A percentile compares a stretch with the other conserved stretches of the same genome.
phyloP scores from a whole-genome alignment of 2,797 vertebrate genomes.

The Emys orbicularis region DNA sequence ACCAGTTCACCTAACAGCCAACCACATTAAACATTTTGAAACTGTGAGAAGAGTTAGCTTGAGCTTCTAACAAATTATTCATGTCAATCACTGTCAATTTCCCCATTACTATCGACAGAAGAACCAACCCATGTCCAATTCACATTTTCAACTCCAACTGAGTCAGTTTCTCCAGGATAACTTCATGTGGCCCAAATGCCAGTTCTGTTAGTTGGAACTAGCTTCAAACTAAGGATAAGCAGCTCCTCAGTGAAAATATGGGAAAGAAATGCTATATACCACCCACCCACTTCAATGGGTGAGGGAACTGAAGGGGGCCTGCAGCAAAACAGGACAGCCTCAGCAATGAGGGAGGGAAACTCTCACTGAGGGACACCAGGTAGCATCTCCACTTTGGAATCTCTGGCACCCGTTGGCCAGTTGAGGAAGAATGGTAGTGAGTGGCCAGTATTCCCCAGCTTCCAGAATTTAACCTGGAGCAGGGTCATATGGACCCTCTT shows the following conservation, averaged over 20 bases:
- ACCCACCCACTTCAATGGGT: not conserved
- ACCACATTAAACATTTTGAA: not conserved
- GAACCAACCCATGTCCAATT: not conserved
- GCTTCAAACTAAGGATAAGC: not conserved
- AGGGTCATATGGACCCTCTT: not conserved
- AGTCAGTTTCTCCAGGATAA: not conserved
- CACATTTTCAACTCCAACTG: not conserved
- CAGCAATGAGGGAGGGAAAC: not conserved
- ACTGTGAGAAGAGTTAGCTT: not conserved
- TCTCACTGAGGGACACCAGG: not conserved
- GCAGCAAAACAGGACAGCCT: not conserved
- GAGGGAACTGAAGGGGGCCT: not conserved
- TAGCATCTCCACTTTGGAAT: not conserved
- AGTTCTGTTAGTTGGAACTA: not conserved
- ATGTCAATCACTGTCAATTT: not conserved
- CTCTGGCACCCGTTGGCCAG: not conserved
- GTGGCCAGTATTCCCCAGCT: not conserved
- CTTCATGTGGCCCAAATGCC: not conserved
- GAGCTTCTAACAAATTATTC: not conserved
- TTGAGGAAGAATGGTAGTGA: not conserved
- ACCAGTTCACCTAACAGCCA: not conserved
- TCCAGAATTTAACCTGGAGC: not conserved
- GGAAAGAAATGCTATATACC: not conserved
- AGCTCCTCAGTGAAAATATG: not conserved
- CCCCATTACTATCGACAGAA: not conserved